Base-by-base conservation (phyloP, 2,113 vertebrate species). In the Etia nguti region DNA sequence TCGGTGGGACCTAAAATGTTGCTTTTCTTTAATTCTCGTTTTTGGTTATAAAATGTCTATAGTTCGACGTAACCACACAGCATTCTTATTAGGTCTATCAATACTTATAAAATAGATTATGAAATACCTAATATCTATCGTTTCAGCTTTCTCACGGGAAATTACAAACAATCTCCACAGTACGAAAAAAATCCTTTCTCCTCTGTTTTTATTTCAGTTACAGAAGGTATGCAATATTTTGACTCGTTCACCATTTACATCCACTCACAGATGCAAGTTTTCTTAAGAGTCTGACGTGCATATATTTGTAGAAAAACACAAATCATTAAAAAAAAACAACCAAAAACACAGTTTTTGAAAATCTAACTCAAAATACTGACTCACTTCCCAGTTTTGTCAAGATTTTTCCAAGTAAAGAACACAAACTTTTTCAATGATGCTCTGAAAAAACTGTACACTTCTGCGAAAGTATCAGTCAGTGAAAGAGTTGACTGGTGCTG, bases 1-100 rank as follows among this genome's bases (percentile, higher is more conserved):
- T 96, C 93, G 91, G 94, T 95, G 87, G 94, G 79, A 94, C 94
- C 94, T 95, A 1, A 3, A 1, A 11, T 2, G 9, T 2, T 22
- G 0, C 0, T 48, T 20, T 48, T 48, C 24, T 18, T 29, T 48
- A 11, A 10, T 48, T 48, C 2, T 48, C 6, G 15, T 26, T 29
- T 54, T 75, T 29, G 18, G 11, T 18, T 48, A 3, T 26, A 29
- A 8, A 24, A 75, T 48, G 9, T 48, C 13, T 26, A 46, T 43
- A 70, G 1, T 70, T 43, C 8, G 48, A 18, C 8, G 15, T 18
- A 43, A 43, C 5, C 22, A 43, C 2, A 46, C 68, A 73, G 3
- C 24, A 48, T 75, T 48, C 4, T 18, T 2, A 18, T 29, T 29
- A 48, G 16, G 4, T 29, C 24, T 29, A 29, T 18, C 9, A 18